Evolutionary conservation across 2,888 invertebrate genomes (phyloP).

Genomic region (Drosophila kanekoi): DNA sequence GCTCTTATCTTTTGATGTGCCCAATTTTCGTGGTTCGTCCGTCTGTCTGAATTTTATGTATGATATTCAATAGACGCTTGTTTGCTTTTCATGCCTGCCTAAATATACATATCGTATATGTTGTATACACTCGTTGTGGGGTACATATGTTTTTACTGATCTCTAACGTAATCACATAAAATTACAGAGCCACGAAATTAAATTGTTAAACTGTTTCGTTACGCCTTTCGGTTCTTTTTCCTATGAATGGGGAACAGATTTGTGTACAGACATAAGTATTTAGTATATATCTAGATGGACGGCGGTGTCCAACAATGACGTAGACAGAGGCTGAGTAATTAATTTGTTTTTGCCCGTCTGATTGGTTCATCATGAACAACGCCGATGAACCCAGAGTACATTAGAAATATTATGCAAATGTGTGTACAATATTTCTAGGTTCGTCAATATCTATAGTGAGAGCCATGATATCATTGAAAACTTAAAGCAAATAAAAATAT

Average conservation of each 20-base stretch:
- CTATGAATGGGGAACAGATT: constrained; percentile 41
- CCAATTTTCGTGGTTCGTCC: constrained; percentile 24
- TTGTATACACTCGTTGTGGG: constrained; percentile 17
- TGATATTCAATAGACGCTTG: constrained; percentile 43
- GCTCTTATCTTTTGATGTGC: constrained; percentile 27
- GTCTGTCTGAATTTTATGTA: constrained; percentile 16
- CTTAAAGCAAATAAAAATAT: constrained; percentile 6
- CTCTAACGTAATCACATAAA: constrained; percentile 66
- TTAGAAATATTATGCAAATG: constrained; percentile 24
- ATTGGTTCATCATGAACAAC: constrained; percentile 23
- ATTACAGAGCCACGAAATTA: constrained; percentile 62
- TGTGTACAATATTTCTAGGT: neutral
- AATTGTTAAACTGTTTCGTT: constrained; percentile 73
- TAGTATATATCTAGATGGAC: constrained; percentile 19
- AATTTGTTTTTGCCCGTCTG: constrained; percentile 31
- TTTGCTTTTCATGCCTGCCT: constrained; percentile 22
- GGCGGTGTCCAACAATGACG: constrained; percentile 39
- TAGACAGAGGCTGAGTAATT: constrained; percentile 50
- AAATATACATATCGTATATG: constrained; percentile 19
- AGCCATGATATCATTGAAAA: constrained; percentile 33
- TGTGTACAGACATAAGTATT: constrained; percentile 14
- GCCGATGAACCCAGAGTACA: constrained; percentile 5
- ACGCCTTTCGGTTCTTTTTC: constrained; percentile 55
- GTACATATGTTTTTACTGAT: constrained; percentile 28
- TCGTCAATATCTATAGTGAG: constrained; percentile 3